phyloP scores from a whole-genome alignment of 2,888 invertebrate genomes.

The Drosophila rubida region DNA sequence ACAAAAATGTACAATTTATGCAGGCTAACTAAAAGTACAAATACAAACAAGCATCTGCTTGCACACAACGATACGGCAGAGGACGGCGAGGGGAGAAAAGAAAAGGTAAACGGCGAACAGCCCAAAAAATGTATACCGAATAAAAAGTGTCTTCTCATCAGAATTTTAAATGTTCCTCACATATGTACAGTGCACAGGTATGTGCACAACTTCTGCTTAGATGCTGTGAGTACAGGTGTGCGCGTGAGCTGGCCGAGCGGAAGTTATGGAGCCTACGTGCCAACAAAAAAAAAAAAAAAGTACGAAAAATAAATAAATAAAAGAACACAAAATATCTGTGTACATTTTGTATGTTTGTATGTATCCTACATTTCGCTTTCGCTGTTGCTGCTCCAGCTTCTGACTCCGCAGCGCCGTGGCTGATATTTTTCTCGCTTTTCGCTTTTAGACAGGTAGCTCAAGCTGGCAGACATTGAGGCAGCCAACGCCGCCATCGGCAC shows the following conservation, averaged over 20 bases:
- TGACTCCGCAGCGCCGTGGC: not conserved
- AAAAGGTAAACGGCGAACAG: constrained; percentile 20
- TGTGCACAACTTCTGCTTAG: constrained; percentile 22
- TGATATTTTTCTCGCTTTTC: constrained; percentile 29
- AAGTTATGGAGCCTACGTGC: constrained; percentile 75
- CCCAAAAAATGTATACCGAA: constrained; percentile 49
- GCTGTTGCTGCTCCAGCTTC: constrained; percentile 37
- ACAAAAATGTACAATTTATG: constrained; percentile 16
- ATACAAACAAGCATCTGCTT: constrained; percentile 3
- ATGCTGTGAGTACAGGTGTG: constrained; percentile 64
- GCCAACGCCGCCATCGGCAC: constrained; percentile 34
- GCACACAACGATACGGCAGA: constrained; percentile 9
- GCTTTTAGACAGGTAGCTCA: constrained; percentile 55
- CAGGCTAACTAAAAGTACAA: constrained; percentile 18
- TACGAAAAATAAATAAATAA: constrained; percentile 15
- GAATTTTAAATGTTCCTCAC: constrained; percentile 70
- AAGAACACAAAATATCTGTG: constrained; percentile 22
- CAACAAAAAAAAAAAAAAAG: constrained; percentile 45
- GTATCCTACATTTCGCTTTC: constrained; percentile 57
- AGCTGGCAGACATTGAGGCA: constrained; percentile 70
- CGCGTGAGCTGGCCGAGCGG: constrained; percentile 67
- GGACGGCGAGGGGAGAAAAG: not conserved
- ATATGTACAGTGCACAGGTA: constrained; percentile 13
- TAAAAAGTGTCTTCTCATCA: constrained; percentile 79
- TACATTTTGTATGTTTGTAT: constrained; percentile 10